Evolutionary conservation across 2,888 invertebrate genomes (phyloP), one percentile per base, ranked within the genome.

Genomic region (Glaucopsyche alexis): DNA sequence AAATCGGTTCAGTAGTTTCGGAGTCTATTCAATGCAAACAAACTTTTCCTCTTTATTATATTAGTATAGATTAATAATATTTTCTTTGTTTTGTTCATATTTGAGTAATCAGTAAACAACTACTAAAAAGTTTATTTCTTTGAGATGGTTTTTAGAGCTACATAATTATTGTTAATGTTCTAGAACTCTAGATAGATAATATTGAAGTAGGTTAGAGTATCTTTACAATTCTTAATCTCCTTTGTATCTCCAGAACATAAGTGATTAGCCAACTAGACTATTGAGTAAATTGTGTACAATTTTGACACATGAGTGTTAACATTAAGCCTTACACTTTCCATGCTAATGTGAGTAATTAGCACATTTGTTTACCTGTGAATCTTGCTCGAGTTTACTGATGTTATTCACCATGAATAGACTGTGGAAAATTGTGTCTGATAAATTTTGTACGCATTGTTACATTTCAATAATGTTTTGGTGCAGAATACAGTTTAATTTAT

Each of bases 341-440:
- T 78, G 81, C 84, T 83, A 86, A 88, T 88, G 87, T 87, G 81
- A 78, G 79, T 84, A 81, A 85, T 89, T 88, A 87, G 60, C 71
- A 78, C 78, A 80, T 80, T 81, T 82, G 82, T 86, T 86, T 83
- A 82, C 83, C 83, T 83, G 83, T 81, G 82, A 85, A 86, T 82
- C 81, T 79, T 74, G 80, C 81, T 77, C 78, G 71, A 74, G 75
- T 77, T 72, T 64, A 73, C 14, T 71, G 64, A 64, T 73, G 72
- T 74, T 75, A 49, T 19, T 72, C 70, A 76, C 72, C 72, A 92
- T 92, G 92, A 84, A 84, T 81, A 88, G 87, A 77, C 82, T 88
- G 81, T 90, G 90, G 90, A 87, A 85, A 82, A 86, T 86, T 81
- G 78, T 89, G 77, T 81, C 82, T 75, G 81, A 78, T 76, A 88